Evolutionary conservation across 2,797 vertebrate genomes (phyloP), one percentile per base, ranked within the genome.

Genomic region (Muscicapa striata): DNA sequence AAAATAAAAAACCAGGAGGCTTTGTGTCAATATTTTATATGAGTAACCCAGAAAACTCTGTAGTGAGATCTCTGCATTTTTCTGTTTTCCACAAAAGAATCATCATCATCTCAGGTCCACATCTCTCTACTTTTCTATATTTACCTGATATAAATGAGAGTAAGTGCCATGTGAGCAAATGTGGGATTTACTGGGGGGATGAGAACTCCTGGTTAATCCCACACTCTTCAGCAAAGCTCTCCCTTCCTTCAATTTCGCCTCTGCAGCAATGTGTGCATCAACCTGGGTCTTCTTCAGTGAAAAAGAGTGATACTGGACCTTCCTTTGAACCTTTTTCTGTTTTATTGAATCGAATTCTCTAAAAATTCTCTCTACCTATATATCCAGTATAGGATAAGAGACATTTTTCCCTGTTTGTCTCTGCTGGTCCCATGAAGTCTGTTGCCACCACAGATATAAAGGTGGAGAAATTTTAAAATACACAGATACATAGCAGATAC

Each of bases 161-260:
- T n/a, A 54, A 51, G 51, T 64, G 38, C 36, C 7, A 30, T 0
- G 0, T 40, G 55, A 83, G 26, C 15, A 82, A 59, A 59, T 57
- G 9, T 59, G 22, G 1, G 1, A 32, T 85, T 85, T 59, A 34
- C 10, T 38, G 61, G 36, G 13, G 16, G 18, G 63, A 34, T 70
- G 16, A 91, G 48, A 45, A 4, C 5, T 80, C 22, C 38, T 67
- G 61, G 21, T 70, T 67, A 52, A 52, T n/a, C 19, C 24, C 1
- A 1, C 11, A 51, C 10, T 2, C 5, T 49, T 68, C 66, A 74
- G 61, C 48, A 66, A 78, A 90, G 13, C 16, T 85, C 57, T 85
- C 10, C 10, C 10, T 24, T 95, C 22, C 41, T 59, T 38, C 0
- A 0, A 0, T 66, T 23, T 63, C 3, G 3, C 11, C 29, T 48